Percentiles rank a stretch among this genome's conserved stretches.
Evolutionary conservation across 2,797 vertebrate species (phyloP).

Genomic region (Tokudaia tokunoshimensis): DNA sequence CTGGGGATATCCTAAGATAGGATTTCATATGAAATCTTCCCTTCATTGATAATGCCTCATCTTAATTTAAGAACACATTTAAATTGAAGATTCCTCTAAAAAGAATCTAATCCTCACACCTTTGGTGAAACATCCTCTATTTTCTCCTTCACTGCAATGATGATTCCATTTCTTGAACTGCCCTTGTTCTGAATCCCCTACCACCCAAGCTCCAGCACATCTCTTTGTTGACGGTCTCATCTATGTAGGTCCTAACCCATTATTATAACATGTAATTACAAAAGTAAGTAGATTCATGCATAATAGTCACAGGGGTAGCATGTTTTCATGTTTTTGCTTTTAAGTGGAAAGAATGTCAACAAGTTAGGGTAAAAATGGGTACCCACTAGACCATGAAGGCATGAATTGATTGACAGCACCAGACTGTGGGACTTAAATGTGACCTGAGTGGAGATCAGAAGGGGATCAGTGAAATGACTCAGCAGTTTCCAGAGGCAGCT

Average conservation of each 20-base stretch:
- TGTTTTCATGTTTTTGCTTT: not conserved
- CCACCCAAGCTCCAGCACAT: not conserved
- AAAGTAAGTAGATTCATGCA: not conserved
- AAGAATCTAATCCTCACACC: not conserved
- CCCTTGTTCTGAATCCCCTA: not conserved
- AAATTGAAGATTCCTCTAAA: not conserved
- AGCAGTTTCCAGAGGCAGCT: slow-evolving; percentile 60
- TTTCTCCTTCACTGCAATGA: not conserved
- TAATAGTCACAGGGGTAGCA: not conserved
- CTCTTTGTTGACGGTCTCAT: not conserved
- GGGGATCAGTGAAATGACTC: slow-evolving; percentile 34
- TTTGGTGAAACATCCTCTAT: not conserved
- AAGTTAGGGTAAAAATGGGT: slow-evolving; percentile 11
- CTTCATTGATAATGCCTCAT: not conserved
- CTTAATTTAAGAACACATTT: slow-evolving; percentile 1
- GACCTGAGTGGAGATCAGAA: not conserved
- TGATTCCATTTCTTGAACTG: not conserved
- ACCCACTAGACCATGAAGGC: not conserved
- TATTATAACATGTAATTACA: not conserved
- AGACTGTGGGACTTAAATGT: not conserved
- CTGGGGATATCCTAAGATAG: not conserved
- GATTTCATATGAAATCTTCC: not conserved
- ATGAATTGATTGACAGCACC: not conserved
- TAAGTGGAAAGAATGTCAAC: slow-evolving; percentile 20
- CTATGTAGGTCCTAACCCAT: not conserved